Percentiles rank a stretch among this genome's conserved stretches.
phyloP scores from a whole-genome alignment of 2,888 invertebrate species.

The Harpagoxenus sublaevis region DNA sequence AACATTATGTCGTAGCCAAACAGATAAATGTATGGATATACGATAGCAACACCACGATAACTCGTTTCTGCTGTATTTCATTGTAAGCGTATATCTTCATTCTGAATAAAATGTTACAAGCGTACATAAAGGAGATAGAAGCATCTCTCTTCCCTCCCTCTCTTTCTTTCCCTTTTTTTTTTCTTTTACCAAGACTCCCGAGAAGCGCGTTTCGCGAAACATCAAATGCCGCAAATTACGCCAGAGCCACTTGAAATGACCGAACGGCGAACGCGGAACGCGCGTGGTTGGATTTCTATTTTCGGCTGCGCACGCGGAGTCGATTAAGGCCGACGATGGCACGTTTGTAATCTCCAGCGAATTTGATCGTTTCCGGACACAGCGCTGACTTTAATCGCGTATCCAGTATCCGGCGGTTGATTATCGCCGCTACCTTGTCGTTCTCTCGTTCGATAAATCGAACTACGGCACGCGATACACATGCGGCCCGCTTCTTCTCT shows the following conservation, averaged over 20 bases:
- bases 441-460: slow-evolving; percentile 17
- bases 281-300: slow-evolving; percentile 53
- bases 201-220: slow-evolving; percentile 23
- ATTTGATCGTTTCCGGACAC: slow-evolving; percentile 46
- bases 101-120: slow-evolving; percentile 59
- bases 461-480: slow-evolving; percentile 38
- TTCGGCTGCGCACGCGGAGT: slow-evolving; percentile 44
- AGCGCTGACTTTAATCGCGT: slow-evolving; percentile 23
- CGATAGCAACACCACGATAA: neutral
- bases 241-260: slow-evolving; percentile 54
- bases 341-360: slow-evolving; percentile 46
- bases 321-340: slow-evolving; percentile 54
- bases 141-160: neutral
- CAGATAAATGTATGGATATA: neutral
- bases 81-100: neutral
- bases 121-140: slow-evolving; percentile 2
- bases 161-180: neutral
- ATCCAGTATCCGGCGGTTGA: slow-evolving; percentile 45
- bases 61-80: neutral
- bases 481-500: slow-evolving; percentile 31
- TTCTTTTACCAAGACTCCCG: neutral
- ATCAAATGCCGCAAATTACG: slow-evolving; percentile 30
- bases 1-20: neutral
- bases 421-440: slow-evolving; percentile 55
- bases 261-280: slow-evolving; percentile 31